Base-by-base conservation (phyloP, 2,888 invertebrate genomes). In the Cheilosia vulpina region DNA sequence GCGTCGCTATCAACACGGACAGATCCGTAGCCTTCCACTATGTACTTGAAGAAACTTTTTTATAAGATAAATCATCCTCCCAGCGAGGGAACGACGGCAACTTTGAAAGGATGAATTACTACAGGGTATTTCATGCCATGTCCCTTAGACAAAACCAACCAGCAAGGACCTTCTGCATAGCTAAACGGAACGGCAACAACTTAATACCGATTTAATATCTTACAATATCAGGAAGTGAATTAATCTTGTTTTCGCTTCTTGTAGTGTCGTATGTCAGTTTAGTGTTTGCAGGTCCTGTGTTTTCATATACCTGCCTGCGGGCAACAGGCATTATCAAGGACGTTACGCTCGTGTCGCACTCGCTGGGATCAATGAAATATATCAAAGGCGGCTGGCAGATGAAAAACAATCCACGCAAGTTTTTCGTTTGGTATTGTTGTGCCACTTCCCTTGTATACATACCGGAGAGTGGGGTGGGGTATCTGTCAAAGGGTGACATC, bases 171-270 rank as follows among this genome's bases (percentile, higher is more conserved):
- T 63, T 15, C 7, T 13, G 45, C 47, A 47, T 17, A 57, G 21
- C 24, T 57, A 60, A 52, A 72, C 38, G 53, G 27, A 62, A 60
- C 19, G 60, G 21, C 43, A 62, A 52, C 72, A 62, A 73, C 73
- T 55, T 63, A 63, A 73, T 73, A 31, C 73, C 43, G 55, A 62
- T 62, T 73, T 73, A 53, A 73, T 73, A 63, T 53, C 73, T 55
- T 11, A 38, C 38, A 38, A 13, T 38, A 38, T 38, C 38, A 17
- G 53, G 11, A 55, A 73, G 73, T 53, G 55, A 73, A 73, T 73
- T 73, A 73, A 73, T 63, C 62, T 53, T 63, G 43, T 45, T 63
- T 73, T 55, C 43, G 15, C 24, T 52, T 43, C 19, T n/a, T 58
- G 19, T 50, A 38, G 50, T 71, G 71, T 52, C 60, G 71, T 60